Evolutionary conservation across 2,888 invertebrate species (phyloP).

Genomic region (Mesopsocus fuscifrons): DNA sequence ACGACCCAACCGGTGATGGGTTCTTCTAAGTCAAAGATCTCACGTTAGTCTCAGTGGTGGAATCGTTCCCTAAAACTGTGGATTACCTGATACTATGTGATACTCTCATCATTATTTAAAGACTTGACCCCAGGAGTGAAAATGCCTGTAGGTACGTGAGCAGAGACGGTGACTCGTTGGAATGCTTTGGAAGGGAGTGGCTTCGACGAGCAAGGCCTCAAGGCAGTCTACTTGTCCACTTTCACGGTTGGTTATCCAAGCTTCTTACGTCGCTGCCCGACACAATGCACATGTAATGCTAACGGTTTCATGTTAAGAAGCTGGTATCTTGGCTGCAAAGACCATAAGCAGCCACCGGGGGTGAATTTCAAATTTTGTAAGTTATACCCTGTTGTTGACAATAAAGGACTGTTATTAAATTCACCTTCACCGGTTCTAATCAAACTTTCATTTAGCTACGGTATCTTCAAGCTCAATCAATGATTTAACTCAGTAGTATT

Average conservation of each 20-base stretch:
- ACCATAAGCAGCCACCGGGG: no score
- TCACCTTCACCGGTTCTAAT: neutral
- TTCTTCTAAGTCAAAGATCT: slow-evolving; percentile 50
- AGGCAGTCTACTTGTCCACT: slow-evolving; percentile 8
- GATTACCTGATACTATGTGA: slow-evolving; percentile 24
- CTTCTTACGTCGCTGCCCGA: slow-evolving; percentile 5
- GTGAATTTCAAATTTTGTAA: neutral
- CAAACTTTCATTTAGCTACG: no score
- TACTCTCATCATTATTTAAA: slow-evolving; percentile 20
- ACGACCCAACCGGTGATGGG: slow-evolving; percentile 78
- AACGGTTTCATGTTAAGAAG: no score
- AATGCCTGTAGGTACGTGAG: neutral
- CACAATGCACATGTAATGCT: neutral
- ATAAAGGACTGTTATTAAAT: neutral
- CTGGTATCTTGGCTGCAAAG: no score
- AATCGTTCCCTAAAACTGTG: neutral
- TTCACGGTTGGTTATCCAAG: slow-evolving; percentile 6
- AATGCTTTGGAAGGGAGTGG: slow-evolving; percentile 8
- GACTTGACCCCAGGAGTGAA: slow-evolving; percentile 4
- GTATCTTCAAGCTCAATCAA: no score
- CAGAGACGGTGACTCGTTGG: slow-evolving; percentile 6
- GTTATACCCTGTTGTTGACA: neutral
- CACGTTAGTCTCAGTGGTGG: no score
- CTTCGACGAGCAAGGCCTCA: neutral
- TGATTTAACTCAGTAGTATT: no score